phyloP scores from a whole-genome alignment of 2,797 vertebrate genomes.

The Acanthornis magna region DNA sequence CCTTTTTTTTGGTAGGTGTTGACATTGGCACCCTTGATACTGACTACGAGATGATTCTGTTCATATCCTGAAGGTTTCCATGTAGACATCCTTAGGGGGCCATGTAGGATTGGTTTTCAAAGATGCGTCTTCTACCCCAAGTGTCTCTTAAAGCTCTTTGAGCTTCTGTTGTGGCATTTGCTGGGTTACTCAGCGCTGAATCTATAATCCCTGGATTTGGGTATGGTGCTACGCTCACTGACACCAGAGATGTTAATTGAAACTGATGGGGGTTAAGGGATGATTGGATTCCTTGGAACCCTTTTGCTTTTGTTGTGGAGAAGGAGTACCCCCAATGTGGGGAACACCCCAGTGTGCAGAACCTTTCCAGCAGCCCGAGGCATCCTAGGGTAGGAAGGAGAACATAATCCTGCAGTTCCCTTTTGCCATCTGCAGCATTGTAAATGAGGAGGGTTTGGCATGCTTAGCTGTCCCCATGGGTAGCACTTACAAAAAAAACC shows the following conservation, averaged over 20 bases:
- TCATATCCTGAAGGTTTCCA: background rate
- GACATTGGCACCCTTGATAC: rapidly evolving
- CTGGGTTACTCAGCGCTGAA: background rate
- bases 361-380: background rate
- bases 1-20: background rate
- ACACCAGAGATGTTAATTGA: background rate
- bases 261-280: background rate
- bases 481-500: background rate
- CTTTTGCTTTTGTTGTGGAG: background rate
- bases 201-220: background rate
- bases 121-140: background rate
- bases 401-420: background rate
- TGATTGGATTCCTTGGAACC: background rate
- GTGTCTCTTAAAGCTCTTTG: background rate
- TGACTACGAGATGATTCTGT: background rate
- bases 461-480: background rate
- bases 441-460: background rate
- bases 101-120: background rate
- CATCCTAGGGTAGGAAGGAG: background rate
- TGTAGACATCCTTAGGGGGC: background rate
- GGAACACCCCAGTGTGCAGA: background rate
- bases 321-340: background rate
- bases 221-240: background rate
- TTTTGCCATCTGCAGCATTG: rapidly evolving
- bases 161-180: background rate